Evolutionary conservation across 2,113 vertebrate genomes (phyloP).

Genomic region (Mormyrus iriodes): DNA sequence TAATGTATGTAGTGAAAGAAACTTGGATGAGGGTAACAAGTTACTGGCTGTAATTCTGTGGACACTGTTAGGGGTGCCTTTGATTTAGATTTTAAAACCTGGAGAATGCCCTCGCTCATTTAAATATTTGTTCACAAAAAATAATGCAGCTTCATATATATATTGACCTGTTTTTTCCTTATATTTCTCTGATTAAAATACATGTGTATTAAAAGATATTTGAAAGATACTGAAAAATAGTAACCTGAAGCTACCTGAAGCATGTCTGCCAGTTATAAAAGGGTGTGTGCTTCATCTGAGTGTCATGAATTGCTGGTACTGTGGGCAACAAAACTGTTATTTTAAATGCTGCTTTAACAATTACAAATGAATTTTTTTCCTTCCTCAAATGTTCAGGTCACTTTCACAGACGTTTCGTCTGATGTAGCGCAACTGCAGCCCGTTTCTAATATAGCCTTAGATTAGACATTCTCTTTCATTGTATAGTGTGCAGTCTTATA

Average conservation of each 20-base stretch:
- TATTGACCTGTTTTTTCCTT: neutral
- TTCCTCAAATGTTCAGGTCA: constrained; percentile 21
- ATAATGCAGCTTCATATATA: neutral
- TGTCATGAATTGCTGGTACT: constrained; percentile 47
- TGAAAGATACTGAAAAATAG: neutral
- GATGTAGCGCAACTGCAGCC: constrained; percentile 26
- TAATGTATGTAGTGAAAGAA: neutral
- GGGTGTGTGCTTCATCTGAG: neutral
- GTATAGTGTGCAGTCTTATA: constrained; percentile 48
- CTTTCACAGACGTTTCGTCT: constrained; percentile 19
- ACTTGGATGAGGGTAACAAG: neutral
- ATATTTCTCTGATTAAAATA: neutral
- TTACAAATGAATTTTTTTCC: constrained; percentile 35
- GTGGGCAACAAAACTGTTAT: constrained; percentile 54
- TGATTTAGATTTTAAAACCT: neutral
- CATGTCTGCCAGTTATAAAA: neutral
- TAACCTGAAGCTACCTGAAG: neutral
- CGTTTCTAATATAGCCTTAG: constrained; percentile 21
- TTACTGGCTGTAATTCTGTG: neutral
- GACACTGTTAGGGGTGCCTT: neutral
- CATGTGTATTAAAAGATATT: neutral
- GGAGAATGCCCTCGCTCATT: neutral
- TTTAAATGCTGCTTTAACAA: constrained; percentile 52
- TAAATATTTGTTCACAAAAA: neutral
- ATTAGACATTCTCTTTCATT: constrained; percentile 46